Percentiles rank a stretch among this genome's conserved stretches.
These are phyloP conservation scores for Polypterus bichir DNA, from an alignment of 2,113 vertebrate genomes.

Conservation along the genomic window DNA sequence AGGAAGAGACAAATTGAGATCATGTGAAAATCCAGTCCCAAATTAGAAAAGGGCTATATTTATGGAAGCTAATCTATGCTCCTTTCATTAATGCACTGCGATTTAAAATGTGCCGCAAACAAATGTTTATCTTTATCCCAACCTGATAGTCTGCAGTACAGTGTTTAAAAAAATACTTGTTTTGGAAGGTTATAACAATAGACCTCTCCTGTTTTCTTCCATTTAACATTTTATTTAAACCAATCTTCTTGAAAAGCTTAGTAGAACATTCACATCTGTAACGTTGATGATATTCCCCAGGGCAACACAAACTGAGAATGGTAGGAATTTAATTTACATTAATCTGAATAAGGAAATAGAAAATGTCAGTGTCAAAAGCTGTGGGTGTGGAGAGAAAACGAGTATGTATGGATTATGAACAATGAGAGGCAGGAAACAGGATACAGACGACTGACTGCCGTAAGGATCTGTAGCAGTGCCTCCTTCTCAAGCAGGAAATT, in stretches of 20 bases:
- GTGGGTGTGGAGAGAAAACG: conserved; percentile 18
- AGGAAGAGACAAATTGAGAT: not conserved
- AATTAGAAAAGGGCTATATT: not conserved
- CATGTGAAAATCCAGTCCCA: not conserved
- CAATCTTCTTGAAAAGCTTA: conserved; percentile 25
- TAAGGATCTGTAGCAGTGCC: conserved; percentile 18
- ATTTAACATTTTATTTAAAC: conserved; percentile 32
- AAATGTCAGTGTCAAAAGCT: conserved; percentile 22
- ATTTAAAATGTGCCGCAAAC: not conserved
- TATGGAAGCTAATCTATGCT: not conserved
- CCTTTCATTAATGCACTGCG: not conserved
- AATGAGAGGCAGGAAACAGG: conserved; percentile 41
- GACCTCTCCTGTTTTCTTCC: conserved; percentile 23
- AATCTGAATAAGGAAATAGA: conserved; percentile 20
- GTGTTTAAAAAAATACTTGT: conserved; percentile 36
- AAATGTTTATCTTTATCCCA: conserved; percentile 32
- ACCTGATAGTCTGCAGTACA: conserved; percentile 24
- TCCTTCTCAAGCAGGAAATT: conserved; percentile 36
- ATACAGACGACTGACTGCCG: conserved; percentile 29
- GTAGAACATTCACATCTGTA: conserved; percentile 28
- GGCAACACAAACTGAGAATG: conserved; percentile 17
- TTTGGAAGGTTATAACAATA: conserved; percentile 24
- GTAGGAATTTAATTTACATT: conserved; percentile 26
- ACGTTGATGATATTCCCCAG: conserved; percentile 17
- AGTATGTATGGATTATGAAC: conserved; percentile 23